phyloP scores from a whole-genome alignment of 2,797 vertebrate genomes.

The Sebastes vulpes region DNA sequence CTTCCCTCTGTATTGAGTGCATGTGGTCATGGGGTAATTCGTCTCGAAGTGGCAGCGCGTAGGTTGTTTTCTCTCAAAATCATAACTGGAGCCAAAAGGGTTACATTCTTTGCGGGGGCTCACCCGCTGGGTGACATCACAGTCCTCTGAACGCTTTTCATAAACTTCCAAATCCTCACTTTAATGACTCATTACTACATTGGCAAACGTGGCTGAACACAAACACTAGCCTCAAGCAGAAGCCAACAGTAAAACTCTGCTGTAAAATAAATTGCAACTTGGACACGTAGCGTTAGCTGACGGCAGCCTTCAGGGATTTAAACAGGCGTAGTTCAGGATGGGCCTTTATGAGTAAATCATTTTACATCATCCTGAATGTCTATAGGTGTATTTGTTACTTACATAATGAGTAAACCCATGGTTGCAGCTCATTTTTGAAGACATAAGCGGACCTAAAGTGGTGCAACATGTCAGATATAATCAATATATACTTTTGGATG shows the following conservation, averaged over 20 bases:
- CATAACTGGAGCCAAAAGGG: constrained; percentile 36
- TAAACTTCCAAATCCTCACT: constrained; percentile 31
- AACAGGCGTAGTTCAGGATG: not conserved
- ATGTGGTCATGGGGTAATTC: constrained; percentile 17
- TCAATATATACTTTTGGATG: not conserved
- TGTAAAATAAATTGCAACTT: constrained; percentile 3
- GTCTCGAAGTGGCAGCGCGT: constrained; percentile 4
- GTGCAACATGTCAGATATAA: not conserved
- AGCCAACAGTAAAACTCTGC: constrained; percentile 6
- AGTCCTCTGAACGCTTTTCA: not conserved
- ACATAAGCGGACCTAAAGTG: not conserved
- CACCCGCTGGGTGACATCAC: constrained; percentile 34
- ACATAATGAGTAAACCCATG: not conserved
- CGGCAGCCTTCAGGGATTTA: constrained; percentile 1
- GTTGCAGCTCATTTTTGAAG: not conserved
- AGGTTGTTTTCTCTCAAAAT: constrained; percentile 34
- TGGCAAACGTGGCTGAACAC: constrained; percentile 29
- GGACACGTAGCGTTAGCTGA: not conserved
- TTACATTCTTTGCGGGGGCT: constrained; percentile 32
- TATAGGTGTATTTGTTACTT: not conserved
- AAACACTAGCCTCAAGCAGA: constrained; percentile 1
- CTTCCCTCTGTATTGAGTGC: constrained; percentile 21
- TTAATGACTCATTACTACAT: constrained; percentile 24
- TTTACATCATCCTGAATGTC: not conserved
- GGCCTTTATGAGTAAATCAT: not conserved